Conservation (phyloP, 2,888 invertebrate genomes). For the Linnaemya vulpina region DNA sequence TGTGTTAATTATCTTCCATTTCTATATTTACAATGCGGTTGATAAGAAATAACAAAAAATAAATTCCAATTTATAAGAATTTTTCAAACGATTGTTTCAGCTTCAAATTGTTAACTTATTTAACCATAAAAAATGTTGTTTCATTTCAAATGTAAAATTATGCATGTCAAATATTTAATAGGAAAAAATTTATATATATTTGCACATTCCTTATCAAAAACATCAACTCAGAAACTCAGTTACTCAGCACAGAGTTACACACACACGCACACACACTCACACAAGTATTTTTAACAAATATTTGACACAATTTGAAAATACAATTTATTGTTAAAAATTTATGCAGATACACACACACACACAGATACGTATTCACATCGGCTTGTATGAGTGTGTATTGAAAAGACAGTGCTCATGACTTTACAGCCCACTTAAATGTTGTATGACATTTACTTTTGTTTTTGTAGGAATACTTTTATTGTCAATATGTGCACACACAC, state of each 20-base stretch:
- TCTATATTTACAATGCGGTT: no score
- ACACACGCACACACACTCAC: not conserved
- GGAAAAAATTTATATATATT: slow-evolving; percentile 9
- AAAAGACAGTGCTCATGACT: not conserved
- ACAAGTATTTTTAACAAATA: slow-evolving; percentile 41
- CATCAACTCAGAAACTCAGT: slow-evolving; percentile 18
- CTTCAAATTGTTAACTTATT: slow-evolving; percentile 20
- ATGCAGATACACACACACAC: not conserved
- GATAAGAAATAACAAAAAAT: no score
- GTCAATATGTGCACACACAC: not conserved
- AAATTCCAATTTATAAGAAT: not conserved
- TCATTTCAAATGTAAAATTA: slow-evolving; percentile 10
- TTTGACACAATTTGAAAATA: slow-evolving; percentile 61
- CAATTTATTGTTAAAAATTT: slow-evolving; percentile 57
- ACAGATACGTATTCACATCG: not conserved
- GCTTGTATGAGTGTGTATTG: not conserved
- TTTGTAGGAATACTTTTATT: slow-evolving; percentile 28
- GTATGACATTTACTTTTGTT: slow-evolving; percentile 53
- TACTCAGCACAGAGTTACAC: not conserved
- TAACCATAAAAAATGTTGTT: slow-evolving; percentile 14
- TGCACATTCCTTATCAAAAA: slow-evolving; percentile 30
- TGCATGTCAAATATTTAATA: slow-evolving; percentile 36
- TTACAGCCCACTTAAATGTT: slow-evolving; percentile 29
- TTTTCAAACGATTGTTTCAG: not conserved
- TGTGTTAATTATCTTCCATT: no score